Conservation (phyloP, 2,113 vertebrate species). For the mouse (Mus musculus) region DNA sequence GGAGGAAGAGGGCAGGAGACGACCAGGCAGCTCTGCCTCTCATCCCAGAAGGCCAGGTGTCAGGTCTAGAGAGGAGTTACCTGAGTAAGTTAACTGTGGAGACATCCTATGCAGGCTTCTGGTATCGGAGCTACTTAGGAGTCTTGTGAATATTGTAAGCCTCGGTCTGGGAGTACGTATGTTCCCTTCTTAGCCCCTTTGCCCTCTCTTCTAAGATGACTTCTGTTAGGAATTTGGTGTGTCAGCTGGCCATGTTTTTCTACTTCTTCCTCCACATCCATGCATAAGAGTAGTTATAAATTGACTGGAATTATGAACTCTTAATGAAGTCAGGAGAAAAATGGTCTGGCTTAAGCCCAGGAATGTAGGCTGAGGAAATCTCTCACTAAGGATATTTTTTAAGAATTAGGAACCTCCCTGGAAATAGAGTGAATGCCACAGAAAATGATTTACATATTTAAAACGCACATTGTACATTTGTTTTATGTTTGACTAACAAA, state of each 20-base stretch:
- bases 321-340: neutral
- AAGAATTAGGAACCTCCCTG: conserved; percentile 52
- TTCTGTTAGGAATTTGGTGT: neutral
- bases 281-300: conserved; percentile 9
- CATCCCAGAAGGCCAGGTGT: neutral
- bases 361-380: conserved; percentile 31
- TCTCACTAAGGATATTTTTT: conserved; percentile 54
- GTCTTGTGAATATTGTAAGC: neutral
- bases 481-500: conserved; percentile 32
- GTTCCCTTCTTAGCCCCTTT: neutral
- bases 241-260: neutral
- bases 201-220: neutral
- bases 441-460: conserved; percentile 67
- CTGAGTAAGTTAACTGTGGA: neutral
- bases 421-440: conserved; percentile 49
- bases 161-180: neutral
- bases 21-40: neutral
- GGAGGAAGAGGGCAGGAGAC: neutral
- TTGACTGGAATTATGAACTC: conserved; percentile 31
- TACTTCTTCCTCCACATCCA: neutral
- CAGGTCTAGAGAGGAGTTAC: neutral
- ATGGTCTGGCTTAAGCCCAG: conserved; percentile 39
- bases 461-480: conserved; percentile 29
- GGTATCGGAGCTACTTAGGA: neutral
- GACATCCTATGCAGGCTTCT: neutral